Conservation (phyloP, 1,140 invertebrate genomes). For the Stegodyphus mimosarum region DNA sequence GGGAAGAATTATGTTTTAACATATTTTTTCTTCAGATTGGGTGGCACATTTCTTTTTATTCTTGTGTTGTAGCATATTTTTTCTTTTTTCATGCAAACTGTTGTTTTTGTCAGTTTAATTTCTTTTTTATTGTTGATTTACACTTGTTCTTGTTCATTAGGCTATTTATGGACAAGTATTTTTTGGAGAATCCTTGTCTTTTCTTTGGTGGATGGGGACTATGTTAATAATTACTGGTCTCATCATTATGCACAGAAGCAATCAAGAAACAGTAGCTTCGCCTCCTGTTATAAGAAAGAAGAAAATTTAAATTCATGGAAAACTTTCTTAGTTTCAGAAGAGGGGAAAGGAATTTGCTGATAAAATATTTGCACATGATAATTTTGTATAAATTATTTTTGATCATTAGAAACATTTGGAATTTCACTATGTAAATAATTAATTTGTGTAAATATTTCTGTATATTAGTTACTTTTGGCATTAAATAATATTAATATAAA, state of each 20-base stretch:
- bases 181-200: conserved; percentile 67
- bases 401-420: background rate
- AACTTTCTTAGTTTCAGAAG: background rate
- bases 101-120: too few relatives aligned
- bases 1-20: too few relatives aligned
- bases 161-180: conserved; percentile 67
- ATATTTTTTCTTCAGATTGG: too few relatives aligned
- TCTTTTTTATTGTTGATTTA: background rate
- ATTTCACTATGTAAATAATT: background rate
- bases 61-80: too few relatives aligned
- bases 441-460: too few relatives aligned
- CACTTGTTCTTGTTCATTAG: conserved; percentile 64
- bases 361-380: background rate
- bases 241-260: conserved; percentile 65
- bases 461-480: too few relatives aligned
- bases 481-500: too few relatives aligned
- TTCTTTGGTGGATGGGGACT: conserved; percentile 68
- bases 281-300: background rate
- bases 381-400: background rate
- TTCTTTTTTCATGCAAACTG: too few relatives aligned
- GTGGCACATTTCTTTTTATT: too few relatives aligned
- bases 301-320: background rate
- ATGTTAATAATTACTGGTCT: conserved; percentile 68
- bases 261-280: background rate
- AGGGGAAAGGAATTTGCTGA: background rate